Evolutionary conservation across 2,113 vertebrate genomes (phyloP).

Genomic region (Tetrax tetrax): DNA sequence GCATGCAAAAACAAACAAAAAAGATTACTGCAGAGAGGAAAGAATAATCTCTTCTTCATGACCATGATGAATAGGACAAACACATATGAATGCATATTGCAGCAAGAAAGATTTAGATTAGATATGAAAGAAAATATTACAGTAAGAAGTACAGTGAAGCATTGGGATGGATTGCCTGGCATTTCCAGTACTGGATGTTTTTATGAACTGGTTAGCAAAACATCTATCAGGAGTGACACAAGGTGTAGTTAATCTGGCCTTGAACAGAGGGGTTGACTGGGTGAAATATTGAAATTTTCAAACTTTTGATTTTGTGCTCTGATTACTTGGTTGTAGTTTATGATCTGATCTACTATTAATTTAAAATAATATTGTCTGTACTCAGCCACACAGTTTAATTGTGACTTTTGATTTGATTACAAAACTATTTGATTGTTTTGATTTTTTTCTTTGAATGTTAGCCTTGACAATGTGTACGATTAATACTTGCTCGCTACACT

Average conservation of each 20-base stretch:
- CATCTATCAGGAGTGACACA: background rate
- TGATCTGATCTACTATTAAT: background rate
- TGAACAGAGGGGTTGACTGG: background rate
- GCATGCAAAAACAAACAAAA: constrained; percentile 1
- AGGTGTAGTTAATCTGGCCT: background rate
- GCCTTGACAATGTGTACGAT: background rate
- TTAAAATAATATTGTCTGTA: background rate
- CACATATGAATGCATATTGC: background rate
- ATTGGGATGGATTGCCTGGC: background rate
- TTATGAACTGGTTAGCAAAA: constrained; percentile 6
- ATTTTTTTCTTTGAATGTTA: background rate
- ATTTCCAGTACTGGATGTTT: background rate
- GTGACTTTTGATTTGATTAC: background rate
- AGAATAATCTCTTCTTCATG: constrained; percentile 20
- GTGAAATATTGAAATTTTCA: constrained; percentile 30
- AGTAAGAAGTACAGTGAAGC: background rate
- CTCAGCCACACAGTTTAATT: background rate
- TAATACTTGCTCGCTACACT: background rate
- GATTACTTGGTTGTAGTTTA: background rate
- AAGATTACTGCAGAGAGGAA: background rate
- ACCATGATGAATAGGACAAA: constrained; percentile 18
- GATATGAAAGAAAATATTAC: constrained; percentile 22
- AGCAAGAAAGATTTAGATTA: constrained; percentile 40
- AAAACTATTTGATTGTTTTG: background rate
- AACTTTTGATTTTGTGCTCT: background rate